phyloP scores from a whole-genome alignment of 2,888 invertebrate genomes.

The Lymantria dispar region DNA sequence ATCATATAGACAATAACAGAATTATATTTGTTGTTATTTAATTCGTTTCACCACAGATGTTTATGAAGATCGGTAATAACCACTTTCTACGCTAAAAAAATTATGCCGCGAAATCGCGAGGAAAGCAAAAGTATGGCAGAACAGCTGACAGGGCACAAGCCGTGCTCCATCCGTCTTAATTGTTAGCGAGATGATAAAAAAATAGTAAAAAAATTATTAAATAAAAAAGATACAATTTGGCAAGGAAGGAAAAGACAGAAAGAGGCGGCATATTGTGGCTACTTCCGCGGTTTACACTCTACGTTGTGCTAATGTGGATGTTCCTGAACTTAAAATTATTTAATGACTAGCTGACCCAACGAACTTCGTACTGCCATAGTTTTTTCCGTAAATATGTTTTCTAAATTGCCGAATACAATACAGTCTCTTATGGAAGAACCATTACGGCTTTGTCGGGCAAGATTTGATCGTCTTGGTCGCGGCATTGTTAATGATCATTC shows the following conservation, averaged over 20 bases:
- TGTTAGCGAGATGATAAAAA: conserved; percentile 45
- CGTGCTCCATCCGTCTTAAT: conserved; percentile 56
- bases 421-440: no score
- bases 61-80: conserved; percentile 11
- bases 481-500: no score
- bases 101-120: conserved; percentile 31
- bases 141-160: conserved; percentile 74
- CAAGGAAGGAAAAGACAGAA: conserved; percentile 71
- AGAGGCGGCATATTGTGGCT: conserved; percentile 74
- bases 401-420: no score
- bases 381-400: no score
- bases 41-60: conserved; percentile 19
- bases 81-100: conserved; percentile 33
- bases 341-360: no score
- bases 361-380: no score
- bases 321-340: conserved; percentile 1
- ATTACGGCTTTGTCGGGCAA: no score
- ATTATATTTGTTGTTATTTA: neutral
- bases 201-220: conserved; percentile 47
- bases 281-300: conserved; percentile 68
- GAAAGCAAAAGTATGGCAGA: conserved; percentile 53
- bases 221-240: conserved; percentile 68
- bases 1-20: no score
- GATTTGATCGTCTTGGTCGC: no score
- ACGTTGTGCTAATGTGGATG: conserved; percentile 43